Conservation (phyloP, 2,113 vertebrate genomes). For the Danio rerio region DNA sequence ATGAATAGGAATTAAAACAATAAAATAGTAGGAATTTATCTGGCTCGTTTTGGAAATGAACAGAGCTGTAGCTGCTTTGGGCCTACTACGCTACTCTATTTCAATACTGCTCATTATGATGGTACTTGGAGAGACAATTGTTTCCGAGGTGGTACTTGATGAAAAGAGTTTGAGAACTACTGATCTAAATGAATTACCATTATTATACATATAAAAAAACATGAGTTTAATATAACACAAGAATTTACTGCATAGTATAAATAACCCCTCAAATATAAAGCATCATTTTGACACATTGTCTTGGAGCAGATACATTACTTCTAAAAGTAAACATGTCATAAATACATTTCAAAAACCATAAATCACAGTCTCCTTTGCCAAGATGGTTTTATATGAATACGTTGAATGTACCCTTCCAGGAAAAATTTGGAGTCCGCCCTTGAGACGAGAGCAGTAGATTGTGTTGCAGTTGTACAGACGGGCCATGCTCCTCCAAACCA, state of each 20-base stretch:
- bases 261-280: background rate
- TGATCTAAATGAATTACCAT: too few species aligned
- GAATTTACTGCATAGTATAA: background rate
- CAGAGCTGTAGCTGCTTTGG: too few species aligned
- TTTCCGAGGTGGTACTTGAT: too few species aligned
- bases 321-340: background rate
- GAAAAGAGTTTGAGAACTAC: too few species aligned
- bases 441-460: slow-evolving; percentile 3
- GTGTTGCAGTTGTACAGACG: background rate
- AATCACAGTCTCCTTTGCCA: slow-evolving; percentile 1
- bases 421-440: background rate
- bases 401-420: background rate
- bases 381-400: background rate
- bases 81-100: too few species aligned
- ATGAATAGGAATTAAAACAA: too few species aligned
- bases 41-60: too few species aligned
- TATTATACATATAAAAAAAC: background rate
- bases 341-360: background rate
- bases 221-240: background rate
- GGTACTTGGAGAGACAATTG: too few species aligned
- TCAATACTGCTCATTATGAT: too few species aligned
- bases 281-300: background rate
- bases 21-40: too few species aligned
- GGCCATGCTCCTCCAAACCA: slow-evolving; percentile 37
- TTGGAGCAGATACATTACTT: background rate